Evolutionary conservation across 2,888 invertebrate species (phyloP).

Genomic region (Cabera pusaria): DNA sequence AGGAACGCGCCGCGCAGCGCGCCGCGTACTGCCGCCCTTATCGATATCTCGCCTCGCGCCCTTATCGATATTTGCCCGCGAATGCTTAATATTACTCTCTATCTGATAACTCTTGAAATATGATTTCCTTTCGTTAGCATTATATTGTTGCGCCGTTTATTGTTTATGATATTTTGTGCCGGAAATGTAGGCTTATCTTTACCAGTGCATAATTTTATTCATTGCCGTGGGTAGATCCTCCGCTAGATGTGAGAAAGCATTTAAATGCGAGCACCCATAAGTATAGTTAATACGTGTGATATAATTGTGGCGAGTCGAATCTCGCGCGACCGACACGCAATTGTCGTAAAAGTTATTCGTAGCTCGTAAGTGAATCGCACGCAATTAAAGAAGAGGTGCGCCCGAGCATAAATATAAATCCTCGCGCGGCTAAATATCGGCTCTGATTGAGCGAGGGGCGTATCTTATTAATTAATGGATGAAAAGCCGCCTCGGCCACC

Average conservation of each 20-base stretch:
- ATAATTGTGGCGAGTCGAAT: constrained; percentile 8
- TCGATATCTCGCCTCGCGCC: constrained; percentile 58
- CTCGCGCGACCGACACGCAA: constrained; percentile 43
- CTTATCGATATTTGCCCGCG: constrained; percentile 61
- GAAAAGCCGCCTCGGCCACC: constrained; percentile 68
- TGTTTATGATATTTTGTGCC: constrained; percentile 31
- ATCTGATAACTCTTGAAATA: constrained; percentile 61
- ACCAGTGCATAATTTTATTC: constrained; percentile 21
- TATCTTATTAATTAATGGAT: constrained; percentile 77
- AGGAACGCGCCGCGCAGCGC: constrained; percentile 66
- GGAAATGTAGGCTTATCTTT: constrained; percentile 27
- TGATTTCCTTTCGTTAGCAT: constrained; percentile 50
- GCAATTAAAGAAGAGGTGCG: constrained; percentile 73
- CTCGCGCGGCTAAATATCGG: constrained; percentile 62
- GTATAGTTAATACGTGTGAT: constrained; percentile 10
- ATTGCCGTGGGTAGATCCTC: constrained; percentile 8
- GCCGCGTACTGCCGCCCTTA: constrained; percentile 53
- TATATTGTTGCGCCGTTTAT: constrained; percentile 33
- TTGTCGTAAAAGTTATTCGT: constrained; percentile 61
- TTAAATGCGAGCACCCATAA: constrained; percentile 11
- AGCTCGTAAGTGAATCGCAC: constrained; percentile 65
- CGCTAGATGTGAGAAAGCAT: constrained; percentile 17
- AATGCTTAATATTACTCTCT: constrained; percentile 52
- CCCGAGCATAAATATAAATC: constrained; percentile 67
- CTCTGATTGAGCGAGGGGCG: constrained; percentile 74